These are phyloP conservation scores for Drosophila antonietae DNA, from an alignment of 2,888 invertebrate genomes.

Conservation along the genomic window DNA sequence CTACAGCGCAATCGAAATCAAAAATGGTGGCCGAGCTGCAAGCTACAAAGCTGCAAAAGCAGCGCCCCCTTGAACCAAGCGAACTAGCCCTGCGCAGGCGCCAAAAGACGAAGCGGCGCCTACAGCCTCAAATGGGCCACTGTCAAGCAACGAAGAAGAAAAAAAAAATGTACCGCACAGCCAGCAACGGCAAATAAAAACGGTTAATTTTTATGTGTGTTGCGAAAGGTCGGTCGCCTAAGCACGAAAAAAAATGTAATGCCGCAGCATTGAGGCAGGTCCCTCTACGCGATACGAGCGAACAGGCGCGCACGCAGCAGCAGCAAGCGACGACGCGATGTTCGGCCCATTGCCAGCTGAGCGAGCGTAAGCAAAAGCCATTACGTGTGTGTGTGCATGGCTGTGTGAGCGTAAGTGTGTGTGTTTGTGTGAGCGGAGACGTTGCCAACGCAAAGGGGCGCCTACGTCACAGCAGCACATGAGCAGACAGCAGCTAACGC, in stretches of 20 bases:
- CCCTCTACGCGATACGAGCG: conserved; percentile 80
- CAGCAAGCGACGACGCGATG: conserved; percentile 49
- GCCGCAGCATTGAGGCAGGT: conserved; percentile 82
- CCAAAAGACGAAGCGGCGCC: conserved; percentile 60
- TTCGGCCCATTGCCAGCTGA: conserved; percentile 31
- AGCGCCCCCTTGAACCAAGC: conserved; percentile 9
- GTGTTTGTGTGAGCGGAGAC: conserved; percentile 23
- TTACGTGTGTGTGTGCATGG: conserved; percentile 24
- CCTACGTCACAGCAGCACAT: conserved; percentile 63
- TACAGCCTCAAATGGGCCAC: conserved; percentile 39
- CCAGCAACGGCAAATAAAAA: conserved; percentile 18
- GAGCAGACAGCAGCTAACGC: conserved; percentile 28
- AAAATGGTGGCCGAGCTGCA: conserved; percentile 73
- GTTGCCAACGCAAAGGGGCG: conserved; percentile 51
- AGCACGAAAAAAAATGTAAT: conserved; percentile 44
- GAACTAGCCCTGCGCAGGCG: conserved; percentile 54
- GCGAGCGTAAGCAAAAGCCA: conserved; percentile 36
- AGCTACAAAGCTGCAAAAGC: conserved; percentile 77
- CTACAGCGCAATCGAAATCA: conserved; percentile 68
- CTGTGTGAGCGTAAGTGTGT: conserved; percentile 24
- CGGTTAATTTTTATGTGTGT: conserved; percentile 47
- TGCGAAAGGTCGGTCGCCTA: conserved; percentile 56
- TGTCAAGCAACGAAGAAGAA: conserved; percentile 17
- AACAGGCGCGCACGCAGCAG: conserved; percentile 73
- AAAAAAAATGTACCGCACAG: not conserved